Evolutionary conservation across 2,113 vertebrate species (phyloP), one percentile per base, ranked within the genome.

Genomic region (Henicopernis longicauda): DNA sequence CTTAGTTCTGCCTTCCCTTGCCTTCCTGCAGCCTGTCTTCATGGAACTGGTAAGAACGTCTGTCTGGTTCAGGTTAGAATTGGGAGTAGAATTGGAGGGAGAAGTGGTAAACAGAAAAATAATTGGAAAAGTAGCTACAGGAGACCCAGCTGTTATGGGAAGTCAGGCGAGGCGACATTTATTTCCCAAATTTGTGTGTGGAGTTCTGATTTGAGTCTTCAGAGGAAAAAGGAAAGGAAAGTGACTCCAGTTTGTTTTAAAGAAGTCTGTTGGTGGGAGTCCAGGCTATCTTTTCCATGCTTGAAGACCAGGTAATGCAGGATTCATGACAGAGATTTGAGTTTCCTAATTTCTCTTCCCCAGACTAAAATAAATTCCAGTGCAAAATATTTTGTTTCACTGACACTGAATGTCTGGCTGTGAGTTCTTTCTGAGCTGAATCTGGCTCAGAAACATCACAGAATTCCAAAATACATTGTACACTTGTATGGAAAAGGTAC

Each of bases 121-220:
- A 49, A 52, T 11, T 34, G 32, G 36, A 19, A 17, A 58, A 84
- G 38, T 11, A 40, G 14, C 22, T 57, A 23, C 38, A 34, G 29
- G 62, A 44, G 21, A 7, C 14, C 14, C 4, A 4, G 4, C 2
- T 34, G 10, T 9, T 49, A 52, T 23, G 12, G 19, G 17, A 82
- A 17, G 4, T 72, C 31, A 23, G 10, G 34, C 1, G 1, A 34
- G 15, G 16, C 0, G 1, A 19, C 14, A 52, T 11, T 52, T 36
- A 15, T 47, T 62, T 52, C 40, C 18, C 52, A 42, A 2, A 38
- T 54, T 61, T 76, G 5, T 62, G 12, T 42, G 9, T 50, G 16
- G 26, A 61, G 22, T 20, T 61, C 25, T 26, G 8, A 40, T 63
- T 47, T 20, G 38, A 54, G 7, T 29, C 27, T 81, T 88, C 61